Conservation (phyloP, 2,888 invertebrate species). For the Eupeodes latifasciatus region DNA sequence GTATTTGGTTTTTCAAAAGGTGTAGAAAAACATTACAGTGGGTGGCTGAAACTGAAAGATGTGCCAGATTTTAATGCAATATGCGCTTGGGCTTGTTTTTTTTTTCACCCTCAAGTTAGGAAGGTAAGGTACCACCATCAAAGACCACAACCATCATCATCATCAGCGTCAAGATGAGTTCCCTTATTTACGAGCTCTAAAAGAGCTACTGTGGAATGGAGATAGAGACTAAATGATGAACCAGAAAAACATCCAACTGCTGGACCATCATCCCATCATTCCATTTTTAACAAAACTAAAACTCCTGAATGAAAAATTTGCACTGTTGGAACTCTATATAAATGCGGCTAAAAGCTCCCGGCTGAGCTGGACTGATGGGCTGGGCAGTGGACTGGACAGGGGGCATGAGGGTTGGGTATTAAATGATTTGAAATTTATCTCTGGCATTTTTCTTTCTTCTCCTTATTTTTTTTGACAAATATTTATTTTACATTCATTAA, state of each 20-base stretch:
- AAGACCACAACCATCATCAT: slow-evolving; percentile 23
- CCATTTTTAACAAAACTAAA: slow-evolving; percentile 24
- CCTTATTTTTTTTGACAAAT: slow-evolving; percentile 42
- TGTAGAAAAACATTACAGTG: slow-evolving; percentile 18
- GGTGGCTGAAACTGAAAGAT: neutral
- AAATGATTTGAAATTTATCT: slow-evolving; percentile 58
- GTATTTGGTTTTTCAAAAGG: slow-evolving; percentile 38
- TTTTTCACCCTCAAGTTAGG: neutral
- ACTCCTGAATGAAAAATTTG: slow-evolving; percentile 38
- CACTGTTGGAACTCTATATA: neutral
- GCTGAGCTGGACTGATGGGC: neutral
- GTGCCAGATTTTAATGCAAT: slow-evolving; percentile 59
- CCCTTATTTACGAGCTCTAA: neutral
- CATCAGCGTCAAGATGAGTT: slow-evolving; percentile 43
- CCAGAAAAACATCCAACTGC: slow-evolving; percentile 44
- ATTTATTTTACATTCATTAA: slow-evolving; percentile 63
- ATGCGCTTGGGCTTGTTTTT: slow-evolving; percentile 66
- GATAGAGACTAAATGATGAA: slow-evolving; percentile 36
- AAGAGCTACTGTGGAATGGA: neutral
- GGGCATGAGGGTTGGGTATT: neutral
- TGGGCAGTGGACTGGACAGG: neutral
- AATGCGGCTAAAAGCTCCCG: neutral
- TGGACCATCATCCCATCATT: slow-evolving; percentile 25
- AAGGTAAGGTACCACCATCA: neutral
- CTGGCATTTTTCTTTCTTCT: neutral